Evolutionary conservation across 2,113 vertebrate genomes (phyloP), one percentile per base, ranked within the genome.

Genomic region (Lagenorhynchus albirostris): DNA sequence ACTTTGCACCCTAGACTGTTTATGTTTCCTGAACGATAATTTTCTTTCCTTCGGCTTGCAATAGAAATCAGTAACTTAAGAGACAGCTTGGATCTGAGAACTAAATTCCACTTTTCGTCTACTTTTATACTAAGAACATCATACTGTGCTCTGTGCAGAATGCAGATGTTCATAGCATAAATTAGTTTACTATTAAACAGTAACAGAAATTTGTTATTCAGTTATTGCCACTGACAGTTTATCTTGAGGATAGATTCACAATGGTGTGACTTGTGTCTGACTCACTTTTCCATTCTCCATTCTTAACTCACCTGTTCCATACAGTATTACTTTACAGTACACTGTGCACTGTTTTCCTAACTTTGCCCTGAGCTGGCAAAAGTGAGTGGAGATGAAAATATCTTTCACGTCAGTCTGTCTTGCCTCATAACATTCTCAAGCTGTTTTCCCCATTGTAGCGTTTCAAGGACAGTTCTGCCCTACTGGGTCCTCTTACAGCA

Each of bases 361-460:
- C 95, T 97, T 58, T 96, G 89, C 87, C 96, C 86, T 41, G 89
- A 96, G 63, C 58, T 97, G 96, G 94, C 98, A 92, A 33, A 0
- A 77, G 53, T 47, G 58, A 58, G 38, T 18, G 23, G 87, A 88
- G 96, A 98, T 96, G 95, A 95, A 98, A 98, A 97, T 96, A 97
- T 98, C 98, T 88, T 94, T 87, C 95, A 82, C 76, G 90, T 97
- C 97, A 95, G 44, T 96, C n/a, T 88, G 55, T 92, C 96, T 94
- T 88, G 96, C 93, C 81, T 96, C 89, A 84, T 83, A 68, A 90
- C 97, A 96, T 96, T 98, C 96, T 95, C 96, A 90, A 96, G 84
- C 92, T 95, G 96, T 97, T 97, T 96, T 65, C 87, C 47, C 74
- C 63, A 60, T 96, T 88, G 96, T 50, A 92, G 70, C n/a, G 29